Evolutionary conservation across 2,113 vertebrate genomes (phyloP).

Genomic region (Aegithalos caudatus): DNA sequence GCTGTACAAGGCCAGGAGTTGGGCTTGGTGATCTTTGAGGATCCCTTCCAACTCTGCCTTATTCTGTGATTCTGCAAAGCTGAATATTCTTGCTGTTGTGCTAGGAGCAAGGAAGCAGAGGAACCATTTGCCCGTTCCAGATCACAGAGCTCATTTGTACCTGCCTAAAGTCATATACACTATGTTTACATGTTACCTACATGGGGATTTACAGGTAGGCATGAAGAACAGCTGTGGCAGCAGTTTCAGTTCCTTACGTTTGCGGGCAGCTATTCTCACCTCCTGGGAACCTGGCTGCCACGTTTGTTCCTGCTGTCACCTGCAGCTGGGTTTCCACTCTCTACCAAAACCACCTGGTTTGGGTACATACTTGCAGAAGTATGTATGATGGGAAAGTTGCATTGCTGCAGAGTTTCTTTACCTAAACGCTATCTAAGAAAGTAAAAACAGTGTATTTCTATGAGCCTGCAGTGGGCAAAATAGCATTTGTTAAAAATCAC

Average conservation of each 20-base stretch:
- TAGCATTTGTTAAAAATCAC: background rate
- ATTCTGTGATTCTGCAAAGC: background rate
- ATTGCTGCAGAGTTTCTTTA: background rate
- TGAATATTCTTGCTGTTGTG: background rate
- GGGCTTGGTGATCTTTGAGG: background rate
- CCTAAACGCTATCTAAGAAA: background rate
- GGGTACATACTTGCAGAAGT: background rate
- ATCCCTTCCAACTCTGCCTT: background rate
- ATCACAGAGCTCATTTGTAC: background rate
- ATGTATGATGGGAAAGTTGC: background rate
- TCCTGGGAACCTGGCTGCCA: background rate
- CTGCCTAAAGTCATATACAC: accelerated
- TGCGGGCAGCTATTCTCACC: background rate
- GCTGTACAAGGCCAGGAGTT: too few relatives aligned
- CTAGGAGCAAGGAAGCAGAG: background rate
- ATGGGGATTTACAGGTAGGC: background rate
- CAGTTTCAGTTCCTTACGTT: background rate
- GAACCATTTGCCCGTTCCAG: background rate
- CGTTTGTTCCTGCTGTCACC: background rate
- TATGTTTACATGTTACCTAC: background rate
- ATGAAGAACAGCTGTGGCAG: background rate
- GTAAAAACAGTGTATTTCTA: background rate
- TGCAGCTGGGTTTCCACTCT: background rate
- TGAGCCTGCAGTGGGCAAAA: background rate
- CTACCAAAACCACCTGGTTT: accelerated